Evolutionary conservation across 2,888 invertebrate species (phyloP), one percentile per base, ranked within the genome.

Genomic region (Sylvicola cinctus): DNA sequence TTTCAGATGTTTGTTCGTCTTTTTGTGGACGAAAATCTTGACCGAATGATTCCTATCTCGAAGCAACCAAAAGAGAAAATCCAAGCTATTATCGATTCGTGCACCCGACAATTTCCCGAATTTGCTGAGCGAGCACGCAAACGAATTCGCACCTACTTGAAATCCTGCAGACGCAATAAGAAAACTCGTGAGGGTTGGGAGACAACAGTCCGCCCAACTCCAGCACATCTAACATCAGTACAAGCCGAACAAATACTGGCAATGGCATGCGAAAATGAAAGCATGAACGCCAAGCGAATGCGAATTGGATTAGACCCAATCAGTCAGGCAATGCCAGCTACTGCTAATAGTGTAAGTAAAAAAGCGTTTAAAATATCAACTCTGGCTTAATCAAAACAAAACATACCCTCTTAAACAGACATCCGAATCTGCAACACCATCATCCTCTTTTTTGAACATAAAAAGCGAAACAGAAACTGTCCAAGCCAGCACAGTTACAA

Each of bases 31-130:
- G 93, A 93, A 61, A 93, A 93, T 54, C 65, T 93, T 46, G 93
- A 93, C 57, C 72, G 93, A 51, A 88, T 88, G 66, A 88, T 93
- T 37, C 93, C 93, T 37, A 93, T 93, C 50, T 91, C 91, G 34
- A 90, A 93, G 54, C 93, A 93, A 60, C 93, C 93, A 7, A 93
- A 93, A 55, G 93, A 93, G 56, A 93, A 93, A 63, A 88, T 93
- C 44, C 91, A 93, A 53, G 93, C 91, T 14, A 93, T 93, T 53
- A 87, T 93, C 42, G 93, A 93, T 56, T 91, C 91, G 14, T 93
- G 93, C 62, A 85, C 90, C 40, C 68, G 93, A 46, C 93, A 93
- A 63, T 93, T 93, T 54, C 91, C 93, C 38, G 93, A 93, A 61
- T 91, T 91, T 51, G 87, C 88, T 38, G 90, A 91, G 54, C 70